Evolutionary conservation across 1,140 invertebrate species (phyloP).

Genomic region (Ooceraea biroi): DNA sequence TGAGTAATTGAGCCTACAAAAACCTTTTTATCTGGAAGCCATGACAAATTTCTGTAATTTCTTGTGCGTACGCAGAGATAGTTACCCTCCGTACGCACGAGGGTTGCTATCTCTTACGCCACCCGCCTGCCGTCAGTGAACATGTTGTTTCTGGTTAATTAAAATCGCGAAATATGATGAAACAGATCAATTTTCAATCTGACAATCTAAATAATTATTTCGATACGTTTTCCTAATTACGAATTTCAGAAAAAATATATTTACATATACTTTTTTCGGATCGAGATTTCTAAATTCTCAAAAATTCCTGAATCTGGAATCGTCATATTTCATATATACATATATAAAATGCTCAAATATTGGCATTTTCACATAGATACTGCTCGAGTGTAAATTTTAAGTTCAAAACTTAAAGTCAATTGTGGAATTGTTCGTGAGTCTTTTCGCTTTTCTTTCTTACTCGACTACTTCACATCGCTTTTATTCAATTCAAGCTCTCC

Average conservation of each 20-base stretch:
- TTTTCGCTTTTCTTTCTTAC: neutral
- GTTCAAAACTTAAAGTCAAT: neutral
- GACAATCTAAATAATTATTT: neutral
- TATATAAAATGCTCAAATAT: no score
- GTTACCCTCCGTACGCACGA: neutral
- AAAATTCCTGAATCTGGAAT: no score
- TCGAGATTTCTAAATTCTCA: neutral
- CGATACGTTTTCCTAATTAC: conserved; percentile 22
- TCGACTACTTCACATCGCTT: neutral
- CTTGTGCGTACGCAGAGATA: neutral
- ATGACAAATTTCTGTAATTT: conserved; percentile 32
- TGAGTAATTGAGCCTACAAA: conserved; percentile 8
- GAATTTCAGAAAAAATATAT: neutral
- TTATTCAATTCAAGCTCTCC: neutral
- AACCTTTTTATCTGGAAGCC: neutral
- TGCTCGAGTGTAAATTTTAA: neutral
- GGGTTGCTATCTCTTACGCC: neutral
- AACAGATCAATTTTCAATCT: conserved; percentile 4
- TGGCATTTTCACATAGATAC: no score
- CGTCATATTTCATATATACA: no score
- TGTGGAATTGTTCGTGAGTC: neutral
- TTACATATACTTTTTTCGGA: no score
- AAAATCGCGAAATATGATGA: conserved; percentile 13
- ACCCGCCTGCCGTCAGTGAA: neutral
- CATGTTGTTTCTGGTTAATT: neutral